A percentile compares a stretch with the other conserved stretches of the same genome.
phyloP scores from a whole-genome alignment of 2,797 vertebrate genomes.

The Austrolebias charrua region DNA sequence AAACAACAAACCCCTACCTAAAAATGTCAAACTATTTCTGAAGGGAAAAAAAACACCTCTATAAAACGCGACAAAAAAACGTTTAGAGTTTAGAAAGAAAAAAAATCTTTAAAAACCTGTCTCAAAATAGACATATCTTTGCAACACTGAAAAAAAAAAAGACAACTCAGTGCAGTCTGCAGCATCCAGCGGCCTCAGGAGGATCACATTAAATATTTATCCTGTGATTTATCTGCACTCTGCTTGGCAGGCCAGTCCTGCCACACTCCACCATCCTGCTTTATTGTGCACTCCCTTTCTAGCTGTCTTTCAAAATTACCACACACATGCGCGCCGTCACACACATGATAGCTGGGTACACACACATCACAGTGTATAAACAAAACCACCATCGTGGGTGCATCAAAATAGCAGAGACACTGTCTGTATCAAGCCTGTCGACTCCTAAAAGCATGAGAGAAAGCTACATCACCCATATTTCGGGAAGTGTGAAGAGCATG shows the following conservation, averaged over 20 bases:
- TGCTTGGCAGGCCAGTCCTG: constrained; percentile 44
- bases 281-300: constrained; percentile 50
- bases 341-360: constrained; percentile 6
- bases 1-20: constrained; percentile 27
- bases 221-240: constrained; percentile 74
- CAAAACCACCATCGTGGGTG: constrained; percentile 5
- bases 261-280: constrained; percentile 51
- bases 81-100: constrained; percentile 10
- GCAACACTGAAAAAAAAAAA: constrained; percentile 25
- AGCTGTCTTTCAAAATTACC: constrained; percentile 46
- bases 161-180: constrained; percentile 35
- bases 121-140: constrained; percentile 37
- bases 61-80: constrained; percentile 27
- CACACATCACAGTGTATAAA: constrained; percentile 26
- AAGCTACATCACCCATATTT: not conserved
- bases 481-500: not conserved
- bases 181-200: constrained; percentile 58
- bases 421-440: not conserved
- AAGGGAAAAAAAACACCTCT: constrained; percentile 21
- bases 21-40: constrained; percentile 28
- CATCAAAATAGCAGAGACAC: constrained; percentile 14
- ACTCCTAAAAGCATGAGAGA: constrained; percentile 6
- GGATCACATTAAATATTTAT: constrained; percentile 76
- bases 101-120: constrained; percentile 34
- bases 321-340: constrained; percentile 18